Evolutionary conservation across 2,113 vertebrate genomes (phyloP).

Genomic region (Hippoglossus stenolepis): DNA sequence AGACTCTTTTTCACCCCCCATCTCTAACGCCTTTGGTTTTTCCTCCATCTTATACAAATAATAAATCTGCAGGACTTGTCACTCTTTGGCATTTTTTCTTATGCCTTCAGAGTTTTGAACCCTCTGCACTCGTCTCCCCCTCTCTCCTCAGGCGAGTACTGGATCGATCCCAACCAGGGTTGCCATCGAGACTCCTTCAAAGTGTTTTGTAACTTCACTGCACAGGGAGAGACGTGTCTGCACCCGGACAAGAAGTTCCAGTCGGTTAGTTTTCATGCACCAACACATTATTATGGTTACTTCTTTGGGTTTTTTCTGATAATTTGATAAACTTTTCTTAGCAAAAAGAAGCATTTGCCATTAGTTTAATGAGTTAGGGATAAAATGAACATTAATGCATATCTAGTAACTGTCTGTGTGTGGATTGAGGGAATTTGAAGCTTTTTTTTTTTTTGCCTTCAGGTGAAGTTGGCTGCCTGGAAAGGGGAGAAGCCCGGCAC

Average conservation of each 20-base stretch:
- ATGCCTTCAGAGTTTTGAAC: neutral
- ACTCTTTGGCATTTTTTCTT: neutral
- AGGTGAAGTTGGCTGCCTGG: constrained; percentile 97
- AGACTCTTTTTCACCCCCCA: constrained; percentile 7
- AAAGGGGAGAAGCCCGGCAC: constrained; percentile 92
- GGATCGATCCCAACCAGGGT: constrained; percentile 98
- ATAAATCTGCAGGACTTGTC: neutral
- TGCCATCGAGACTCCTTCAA: constrained; percentile 97
- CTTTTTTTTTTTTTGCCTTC: constrained; percentile 59
- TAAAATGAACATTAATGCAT: neutral
- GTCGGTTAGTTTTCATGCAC: constrained; percentile 85
- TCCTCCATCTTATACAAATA: neutral
- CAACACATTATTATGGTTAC: neutral
- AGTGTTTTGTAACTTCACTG: constrained; percentile 97
- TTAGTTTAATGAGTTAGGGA: neutral
- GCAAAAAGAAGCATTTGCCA: too few relatives aligned
- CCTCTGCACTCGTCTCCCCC: neutral
- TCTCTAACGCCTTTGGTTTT: neutral
- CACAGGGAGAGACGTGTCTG: constrained; percentile 94
- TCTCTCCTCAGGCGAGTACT: constrained; percentile 90
- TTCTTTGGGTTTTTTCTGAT: neutral
- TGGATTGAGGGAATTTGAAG: neutral
- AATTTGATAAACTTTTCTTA: neutral
- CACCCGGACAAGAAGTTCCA: constrained; percentile 95
- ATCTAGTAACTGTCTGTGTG: neutral